Evolutionary conservation across 1,140 invertebrate species (phyloP).

Genomic region (Pogonognathellus flavescens): DNA sequence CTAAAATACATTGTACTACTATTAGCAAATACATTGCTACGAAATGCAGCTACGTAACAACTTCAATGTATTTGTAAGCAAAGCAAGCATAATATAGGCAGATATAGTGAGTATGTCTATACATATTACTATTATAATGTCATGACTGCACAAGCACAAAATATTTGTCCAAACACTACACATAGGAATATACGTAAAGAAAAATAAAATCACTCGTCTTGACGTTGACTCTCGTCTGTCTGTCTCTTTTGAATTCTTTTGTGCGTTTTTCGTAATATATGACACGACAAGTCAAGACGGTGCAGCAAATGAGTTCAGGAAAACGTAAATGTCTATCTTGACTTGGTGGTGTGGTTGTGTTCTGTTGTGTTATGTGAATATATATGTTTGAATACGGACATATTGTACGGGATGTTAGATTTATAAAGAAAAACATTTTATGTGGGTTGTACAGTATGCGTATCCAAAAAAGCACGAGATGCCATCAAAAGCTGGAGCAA

Average conservation of each 20-base stretch:
- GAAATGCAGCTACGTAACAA: background rate
- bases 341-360: too few species aligned
- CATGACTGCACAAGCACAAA: background rate
- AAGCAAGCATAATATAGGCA: background rate
- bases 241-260: slow-evolving; percentile 1
- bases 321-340: too few species aligned
- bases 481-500: slow-evolving; percentile 36
- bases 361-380: background rate
- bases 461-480: slow-evolving; percentile 19
- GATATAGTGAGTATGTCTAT: background rate
- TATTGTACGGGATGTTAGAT: slow-evolving; percentile 10
- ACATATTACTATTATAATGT: background rate
- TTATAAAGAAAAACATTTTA: slow-evolving; percentile 54
- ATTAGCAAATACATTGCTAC: background rate
- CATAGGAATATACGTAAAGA: background rate
- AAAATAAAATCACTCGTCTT: slow-evolving; percentile 12
- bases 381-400: background rate
- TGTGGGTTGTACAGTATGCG: slow-evolving; percentile 37
- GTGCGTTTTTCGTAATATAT: background rate
- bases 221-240: background rate
- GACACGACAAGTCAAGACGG: too few species aligned
- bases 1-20: background rate
- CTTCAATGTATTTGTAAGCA: background rate
- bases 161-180: background rate
- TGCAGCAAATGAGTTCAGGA: too few species aligned